Conservation (phyloP, 2,113 vertebrate species). For the Rissa tridactyla region DNA sequence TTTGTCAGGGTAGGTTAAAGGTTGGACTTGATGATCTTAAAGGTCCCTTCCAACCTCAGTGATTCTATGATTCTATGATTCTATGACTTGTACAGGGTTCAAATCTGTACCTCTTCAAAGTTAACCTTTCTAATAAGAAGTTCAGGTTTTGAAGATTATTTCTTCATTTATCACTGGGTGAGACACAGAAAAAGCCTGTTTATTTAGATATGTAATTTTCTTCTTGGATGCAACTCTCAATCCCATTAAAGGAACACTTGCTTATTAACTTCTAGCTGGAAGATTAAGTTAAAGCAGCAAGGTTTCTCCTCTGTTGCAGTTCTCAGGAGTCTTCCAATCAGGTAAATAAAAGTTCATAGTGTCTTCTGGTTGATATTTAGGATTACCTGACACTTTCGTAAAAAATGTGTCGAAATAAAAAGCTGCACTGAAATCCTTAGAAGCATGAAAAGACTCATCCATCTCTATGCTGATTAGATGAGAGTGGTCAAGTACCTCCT, state of each 20-base stretch:
- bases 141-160: background rate
- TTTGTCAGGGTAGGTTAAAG: too few relatives aligned
- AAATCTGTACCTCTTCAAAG: background rate
- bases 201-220: background rate
- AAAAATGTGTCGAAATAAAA: background rate
- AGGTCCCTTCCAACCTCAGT: too few relatives aligned
- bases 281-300: background rate
- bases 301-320: background rate
- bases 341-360: background rate
- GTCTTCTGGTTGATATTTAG: background rate
- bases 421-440: background rate
- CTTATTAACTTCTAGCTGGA: background rate
- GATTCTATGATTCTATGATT: too few relatives aligned
- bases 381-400: background rate
- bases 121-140: background rate
- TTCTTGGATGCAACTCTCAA: background rate
- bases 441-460: background rate
- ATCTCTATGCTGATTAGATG: background rate
- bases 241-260: background rate
- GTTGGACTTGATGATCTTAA: too few relatives aligned
- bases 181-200: background rate
- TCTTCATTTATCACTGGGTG: background rate
- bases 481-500: background rate
- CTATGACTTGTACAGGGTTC: background rate
- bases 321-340: background rate